Conservation (phyloP, 2,888 invertebrate genomes). For the Steinernema carpocapsae region DNA sequence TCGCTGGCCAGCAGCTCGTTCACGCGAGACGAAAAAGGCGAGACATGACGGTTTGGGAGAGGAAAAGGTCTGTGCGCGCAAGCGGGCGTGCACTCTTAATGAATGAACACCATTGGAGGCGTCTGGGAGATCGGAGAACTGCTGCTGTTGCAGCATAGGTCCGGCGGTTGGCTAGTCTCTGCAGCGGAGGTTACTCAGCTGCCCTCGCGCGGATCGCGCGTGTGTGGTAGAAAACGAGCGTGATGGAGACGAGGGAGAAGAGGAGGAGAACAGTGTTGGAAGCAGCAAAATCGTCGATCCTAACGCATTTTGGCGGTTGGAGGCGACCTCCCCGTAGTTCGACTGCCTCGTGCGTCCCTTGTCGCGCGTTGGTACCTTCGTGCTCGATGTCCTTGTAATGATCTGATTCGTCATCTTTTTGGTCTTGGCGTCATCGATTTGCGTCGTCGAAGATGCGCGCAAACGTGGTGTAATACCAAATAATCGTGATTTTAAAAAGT, state of each 20-base stretch:
- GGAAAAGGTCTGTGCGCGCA: background rate
- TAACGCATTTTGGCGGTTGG: slow-evolving; percentile 11
- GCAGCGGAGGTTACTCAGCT: too few relatives aligned
- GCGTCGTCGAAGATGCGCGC: too few relatives aligned
- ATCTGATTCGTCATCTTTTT: slow-evolving; percentile 10
- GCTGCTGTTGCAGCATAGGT: background rate
- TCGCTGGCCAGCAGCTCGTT: too few relatives aligned
- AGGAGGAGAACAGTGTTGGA: too few relatives aligned
- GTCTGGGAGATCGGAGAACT: background rate
- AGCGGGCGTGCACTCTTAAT: background rate
- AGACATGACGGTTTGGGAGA: background rate
- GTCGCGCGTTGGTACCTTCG: slow-evolving; percentile 19
- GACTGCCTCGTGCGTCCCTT: slow-evolving; percentile 16
- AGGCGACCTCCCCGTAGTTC: background rate
- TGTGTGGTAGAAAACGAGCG: background rate
- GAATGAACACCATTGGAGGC: background rate
- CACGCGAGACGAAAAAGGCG: slow-evolving; percentile 4
- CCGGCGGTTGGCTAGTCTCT: background rate
- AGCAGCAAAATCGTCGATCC: too few relatives aligned
- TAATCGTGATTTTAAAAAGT: too few relatives aligned
- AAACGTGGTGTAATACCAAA: too few relatives aligned
- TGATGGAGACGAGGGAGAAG: too few relatives aligned
- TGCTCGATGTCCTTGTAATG: slow-evolving; percentile 16
- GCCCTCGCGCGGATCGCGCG: background rate
- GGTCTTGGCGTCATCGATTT: background rate